Base-by-base conservation (phyloP, 2,888 invertebrate species). In the Rosalia funebris region DNA sequence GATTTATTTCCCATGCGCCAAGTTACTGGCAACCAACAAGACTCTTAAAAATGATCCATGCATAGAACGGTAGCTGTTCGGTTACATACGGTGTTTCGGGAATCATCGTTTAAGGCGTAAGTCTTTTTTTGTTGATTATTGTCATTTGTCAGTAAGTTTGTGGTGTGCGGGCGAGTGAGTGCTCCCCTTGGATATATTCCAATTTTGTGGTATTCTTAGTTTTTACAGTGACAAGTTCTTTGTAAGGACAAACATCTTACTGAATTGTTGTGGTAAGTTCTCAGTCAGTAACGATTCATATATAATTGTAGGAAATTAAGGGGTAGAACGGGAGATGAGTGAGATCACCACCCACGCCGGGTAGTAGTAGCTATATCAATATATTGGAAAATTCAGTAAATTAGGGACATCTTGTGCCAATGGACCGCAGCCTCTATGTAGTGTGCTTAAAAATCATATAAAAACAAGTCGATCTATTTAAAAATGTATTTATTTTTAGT, bases 331-430 rank as follows among this genome's bases (percentile, higher is more conserved):
- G 14, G 11, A 11, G 2, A 2, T 34, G 4, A 3, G 2, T 14
- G 53, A 53, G 37, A 31, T 48, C 52, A 44, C 60, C 65, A 57
- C 65, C 65, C 65, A 65, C 65, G 65, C 65, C 65, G 65, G 65
- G 62, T 57, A 11, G 55, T 56, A 36, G 46, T 47, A 59, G 4
- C 25, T 9, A 11, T 34, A n/a, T 34, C 34, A 34, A 34, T 34
- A n/a, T n/a, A 34, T 34, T 34, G 34, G 11, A n/a, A 25, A 7
- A 25, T 25, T 25, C 25, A 7, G 4, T 3, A 25, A 25, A 25
- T 25, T 3, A 25, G 25, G 4, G 7, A 25, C 25, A 25, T 25
- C 25, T 25, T 7, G 7, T 7, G 25, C 25, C 7, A n/a, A n/a
- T n/a, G n/a, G n/a, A n/a, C n/a, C n/a, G n/a, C n/a, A n/a, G n/a